Base-by-base conservation (phyloP, 2,888 invertebrate species). In the Xestobium rufovillosum region DNA sequence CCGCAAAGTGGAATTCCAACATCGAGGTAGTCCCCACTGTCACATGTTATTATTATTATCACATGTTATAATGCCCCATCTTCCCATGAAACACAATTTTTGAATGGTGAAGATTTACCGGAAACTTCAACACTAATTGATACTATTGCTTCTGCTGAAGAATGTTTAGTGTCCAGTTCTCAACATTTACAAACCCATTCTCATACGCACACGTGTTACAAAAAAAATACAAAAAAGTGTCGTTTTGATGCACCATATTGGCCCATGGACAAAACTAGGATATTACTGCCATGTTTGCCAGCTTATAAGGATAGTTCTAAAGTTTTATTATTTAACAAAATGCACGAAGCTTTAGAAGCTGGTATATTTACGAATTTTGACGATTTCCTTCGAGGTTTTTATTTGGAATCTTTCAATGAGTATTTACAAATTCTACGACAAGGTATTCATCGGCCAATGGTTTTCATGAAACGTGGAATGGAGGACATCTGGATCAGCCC, bases 401-500 rank as follows among this genome's bases (percentile, higher is more conserved):
- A 44, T 30, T 49, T 52, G 10, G 6, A 14, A 10, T 42, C 46
- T 8, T 48, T 49, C 31, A 48, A 52, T 2, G 39, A 53, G 26
- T 59, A 59, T 36, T 9, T 29, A 3, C 32, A 53, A 26, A 48
- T 57, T 23, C 13, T 58, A 2, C 33, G 42, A 13, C 34, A 38
- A 26, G 44, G 39, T 15, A 43, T 42, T 10, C 48, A 12, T 39
- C 43, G 61, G 48, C 57, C 61, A 47, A 54, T 35, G 42, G 42
- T n/a, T n/a, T n/a, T n/a, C n/a, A n/a, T n/a, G n/a, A n/a, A n/a
- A n/a, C n/a, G n/a, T n/a, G n/a, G n/a, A 29, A 53, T 55, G 15
- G 10, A 38, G 14, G 56, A 64, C 55, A 60, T 57, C 50, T 62
- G 57, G 56, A 50, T 55, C 23, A 63, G 62, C 39, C 35, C 53